Evolutionary conservation across 2,113 vertebrate species (phyloP).

Genomic region (Vulpes ferrilata): DNA sequence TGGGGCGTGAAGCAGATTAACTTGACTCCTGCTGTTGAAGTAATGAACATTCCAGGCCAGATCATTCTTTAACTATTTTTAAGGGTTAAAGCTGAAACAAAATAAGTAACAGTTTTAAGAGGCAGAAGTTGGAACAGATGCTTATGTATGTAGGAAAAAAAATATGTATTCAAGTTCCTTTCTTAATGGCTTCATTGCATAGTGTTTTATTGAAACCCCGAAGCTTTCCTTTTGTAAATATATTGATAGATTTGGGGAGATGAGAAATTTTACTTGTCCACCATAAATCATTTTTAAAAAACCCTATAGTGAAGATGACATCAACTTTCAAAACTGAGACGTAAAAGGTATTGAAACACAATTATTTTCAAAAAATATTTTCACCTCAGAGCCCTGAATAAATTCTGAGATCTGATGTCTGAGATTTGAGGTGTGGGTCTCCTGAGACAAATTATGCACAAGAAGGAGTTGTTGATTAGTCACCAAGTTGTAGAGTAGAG

Average conservation of each 20-base stretch:
- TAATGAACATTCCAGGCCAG: slow-evolving; percentile 66
- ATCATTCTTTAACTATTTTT: slow-evolving; percentile 60
- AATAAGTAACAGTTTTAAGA: slow-evolving; percentile 53
- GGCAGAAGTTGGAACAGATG: slow-evolving; percentile 32
- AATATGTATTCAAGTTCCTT: neutral
- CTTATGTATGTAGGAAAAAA: slow-evolving; percentile 5
- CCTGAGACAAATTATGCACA: neutral
- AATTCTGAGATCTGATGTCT: slow-evolving; percentile 17
- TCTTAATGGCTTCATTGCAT: slow-evolving; percentile 39
- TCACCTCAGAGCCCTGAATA: neutral
- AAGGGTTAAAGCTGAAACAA: slow-evolving; percentile 63
- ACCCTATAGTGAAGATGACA: neutral
- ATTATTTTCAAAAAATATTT: slow-evolving; percentile 24
- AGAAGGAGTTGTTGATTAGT: neutral
- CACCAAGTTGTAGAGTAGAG: neutral
- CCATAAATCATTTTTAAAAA: neutral
- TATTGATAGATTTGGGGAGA: neutral
- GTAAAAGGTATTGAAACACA: neutral
- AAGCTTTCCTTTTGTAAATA: neutral
- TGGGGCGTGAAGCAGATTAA: slow-evolving; percentile 40
- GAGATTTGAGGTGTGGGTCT: neutral
- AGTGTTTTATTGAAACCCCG: neutral
- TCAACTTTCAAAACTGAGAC: neutral
- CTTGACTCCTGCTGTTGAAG: slow-evolving; percentile 54
- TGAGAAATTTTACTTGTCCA: slow-evolving; percentile 24